Evolutionary conservation across 2,797 vertebrate species (phyloP).

Genomic region (Decapterus maruadsi): DNA sequence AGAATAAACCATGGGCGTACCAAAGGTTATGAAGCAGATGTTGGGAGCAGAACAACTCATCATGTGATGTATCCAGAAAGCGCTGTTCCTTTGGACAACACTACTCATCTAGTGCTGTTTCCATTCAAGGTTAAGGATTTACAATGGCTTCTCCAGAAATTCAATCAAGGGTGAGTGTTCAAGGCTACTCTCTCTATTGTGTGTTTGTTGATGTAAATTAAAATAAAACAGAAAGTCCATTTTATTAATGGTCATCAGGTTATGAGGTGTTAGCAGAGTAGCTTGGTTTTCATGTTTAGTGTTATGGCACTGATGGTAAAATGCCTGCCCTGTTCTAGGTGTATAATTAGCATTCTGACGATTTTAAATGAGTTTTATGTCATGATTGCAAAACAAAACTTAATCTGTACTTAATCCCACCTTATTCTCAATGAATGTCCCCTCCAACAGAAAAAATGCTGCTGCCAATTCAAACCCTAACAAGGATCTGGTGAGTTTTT

Average conservation of each 20-base stretch:
- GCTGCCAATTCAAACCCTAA: slow-evolving; percentile 12
- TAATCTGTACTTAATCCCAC: background rate
- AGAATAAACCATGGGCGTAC: slow-evolving; percentile 35
- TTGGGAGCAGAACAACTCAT: slow-evolving; percentile 64
- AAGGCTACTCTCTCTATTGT: no score
- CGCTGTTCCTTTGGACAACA: slow-evolving; percentile 16
- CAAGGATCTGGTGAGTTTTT: slow-evolving; percentile 53
- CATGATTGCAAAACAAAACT: no score
- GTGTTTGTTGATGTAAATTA: no score
- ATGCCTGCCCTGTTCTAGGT: no score
- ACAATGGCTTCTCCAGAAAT: slow-evolving; percentile 32
- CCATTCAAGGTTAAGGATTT: slow-evolving; percentile 64
- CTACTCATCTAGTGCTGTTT: slow-evolving; percentile 56
- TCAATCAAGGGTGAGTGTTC: slow-evolving; percentile 22
- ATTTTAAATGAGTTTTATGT: no score
- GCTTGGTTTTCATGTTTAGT: no score
- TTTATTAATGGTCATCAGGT: no score
- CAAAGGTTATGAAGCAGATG: slow-evolving; percentile 57
- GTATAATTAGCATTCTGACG: no score
- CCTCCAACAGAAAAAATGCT: slow-evolving; percentile 26
- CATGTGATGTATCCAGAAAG: slow-evolving; percentile 67
- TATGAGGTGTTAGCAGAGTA: no score
- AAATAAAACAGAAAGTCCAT: no score
- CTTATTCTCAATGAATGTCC: background rate
- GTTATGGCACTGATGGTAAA: no score